Percentiles rank a stretch among this genome's conserved stretches.
These are phyloP conservation scores for Lycaena phlaeas DNA, from an alignment of 2,888 invertebrate genomes.

Conservation along the genomic window DNA sequence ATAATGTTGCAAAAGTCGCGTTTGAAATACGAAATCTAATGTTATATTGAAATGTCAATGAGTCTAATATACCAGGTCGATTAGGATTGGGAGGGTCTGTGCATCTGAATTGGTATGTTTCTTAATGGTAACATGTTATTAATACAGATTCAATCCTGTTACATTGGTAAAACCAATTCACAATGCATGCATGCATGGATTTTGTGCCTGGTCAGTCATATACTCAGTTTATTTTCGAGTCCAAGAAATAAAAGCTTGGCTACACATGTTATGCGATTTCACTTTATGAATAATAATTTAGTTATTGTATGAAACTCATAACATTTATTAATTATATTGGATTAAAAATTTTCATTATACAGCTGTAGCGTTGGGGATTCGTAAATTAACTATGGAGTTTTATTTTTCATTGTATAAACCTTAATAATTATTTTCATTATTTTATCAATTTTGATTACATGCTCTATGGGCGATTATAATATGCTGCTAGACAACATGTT, in stretches of 20 bases:
- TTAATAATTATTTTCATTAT: slow-evolving; percentile 17
- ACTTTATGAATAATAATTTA: slow-evolving; percentile 16
- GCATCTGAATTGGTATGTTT: slow-evolving; percentile 22
- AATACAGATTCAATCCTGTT: background rate
- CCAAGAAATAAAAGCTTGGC: slow-evolving; percentile 15
- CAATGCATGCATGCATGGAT: slow-evolving; percentile 13
- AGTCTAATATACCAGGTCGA: slow-evolving; percentile 20
- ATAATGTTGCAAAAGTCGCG: slow-evolving; percentile 17
- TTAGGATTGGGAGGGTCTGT: slow-evolving; percentile 20
- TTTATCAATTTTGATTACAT: slow-evolving; percentile 21
- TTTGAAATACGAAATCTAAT: slow-evolving; percentile 20
- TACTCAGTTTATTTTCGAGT: background rate
- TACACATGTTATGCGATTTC: slow-evolving; percentile 16
- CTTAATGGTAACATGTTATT: slow-evolving; percentile 8
- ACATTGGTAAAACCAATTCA: slow-evolving; percentile 9
- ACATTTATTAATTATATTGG: slow-evolving; percentile 21
- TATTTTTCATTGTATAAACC: slow-evolving; percentile 4
- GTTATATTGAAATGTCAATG: slow-evolving; percentile 22
- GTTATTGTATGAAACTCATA: slow-evolving; percentile 16
- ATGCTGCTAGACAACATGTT: slow-evolving; percentile 12
- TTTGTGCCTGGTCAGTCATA: slow-evolving; percentile 18
- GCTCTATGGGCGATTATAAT: slow-evolving; percentile 22
- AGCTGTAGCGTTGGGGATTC: slow-evolving; percentile 17
- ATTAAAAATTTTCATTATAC: slow-evolving; percentile 18
- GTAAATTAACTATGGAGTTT: slow-evolving; percentile 15